Evolutionary conservation across 2,797 vertebrate species (phyloP).

Genomic region (Sebastolobus altivelis): DNA sequence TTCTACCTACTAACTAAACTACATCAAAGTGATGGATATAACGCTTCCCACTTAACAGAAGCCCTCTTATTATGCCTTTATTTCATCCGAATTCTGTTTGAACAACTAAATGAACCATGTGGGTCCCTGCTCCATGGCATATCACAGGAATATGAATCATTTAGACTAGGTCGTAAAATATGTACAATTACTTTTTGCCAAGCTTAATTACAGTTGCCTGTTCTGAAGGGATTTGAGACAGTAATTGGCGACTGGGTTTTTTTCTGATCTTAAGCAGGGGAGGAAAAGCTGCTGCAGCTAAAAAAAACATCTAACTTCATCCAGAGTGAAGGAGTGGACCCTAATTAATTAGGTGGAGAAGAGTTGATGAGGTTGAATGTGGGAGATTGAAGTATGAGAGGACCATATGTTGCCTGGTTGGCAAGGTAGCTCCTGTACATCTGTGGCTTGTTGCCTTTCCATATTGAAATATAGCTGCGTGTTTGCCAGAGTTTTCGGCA

Average conservation of each 20-base stretch:
- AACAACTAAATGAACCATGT: slow-evolving; percentile 47
- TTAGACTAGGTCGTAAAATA: slow-evolving; percentile 69
- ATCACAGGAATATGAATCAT: slow-evolving; percentile 64
- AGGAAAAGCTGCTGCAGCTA: slow-evolving; percentile 58
- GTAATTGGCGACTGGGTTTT: slow-evolving; percentile 65
- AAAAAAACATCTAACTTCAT: slow-evolving; percentile 49
- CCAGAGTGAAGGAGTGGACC: slow-evolving; percentile 37
- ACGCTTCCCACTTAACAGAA: slow-evolving; percentile 2
- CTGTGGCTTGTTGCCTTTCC: slow-evolving; percentile 19
- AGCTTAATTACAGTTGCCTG: slow-evolving; percentile 64
- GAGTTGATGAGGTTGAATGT: slow-evolving; percentile 27
- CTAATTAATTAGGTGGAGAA: slow-evolving; percentile 41
- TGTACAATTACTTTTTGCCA: slow-evolving; percentile 67
- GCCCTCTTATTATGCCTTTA: slow-evolving; percentile 17
- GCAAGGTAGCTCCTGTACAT: slow-evolving; percentile 25
- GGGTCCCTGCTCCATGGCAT: slow-evolving; percentile 16
- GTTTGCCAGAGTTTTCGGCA: background rate
- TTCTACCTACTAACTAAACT: background rate
- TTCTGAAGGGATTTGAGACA: slow-evolving; percentile 57
- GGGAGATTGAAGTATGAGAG: slow-evolving; percentile 24
- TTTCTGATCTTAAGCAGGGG: slow-evolving; percentile 59
- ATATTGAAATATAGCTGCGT: background rate
- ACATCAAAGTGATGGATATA: slow-evolving; percentile 10
- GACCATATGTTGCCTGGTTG: slow-evolving; percentile 35
- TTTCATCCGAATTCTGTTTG: slow-evolving; percentile 50